Percentiles rank a stretch among this genome's conserved stretches.
Conservation (phyloP, 2,797 vertebrate species). For the Acanthis flammea region DNA sequence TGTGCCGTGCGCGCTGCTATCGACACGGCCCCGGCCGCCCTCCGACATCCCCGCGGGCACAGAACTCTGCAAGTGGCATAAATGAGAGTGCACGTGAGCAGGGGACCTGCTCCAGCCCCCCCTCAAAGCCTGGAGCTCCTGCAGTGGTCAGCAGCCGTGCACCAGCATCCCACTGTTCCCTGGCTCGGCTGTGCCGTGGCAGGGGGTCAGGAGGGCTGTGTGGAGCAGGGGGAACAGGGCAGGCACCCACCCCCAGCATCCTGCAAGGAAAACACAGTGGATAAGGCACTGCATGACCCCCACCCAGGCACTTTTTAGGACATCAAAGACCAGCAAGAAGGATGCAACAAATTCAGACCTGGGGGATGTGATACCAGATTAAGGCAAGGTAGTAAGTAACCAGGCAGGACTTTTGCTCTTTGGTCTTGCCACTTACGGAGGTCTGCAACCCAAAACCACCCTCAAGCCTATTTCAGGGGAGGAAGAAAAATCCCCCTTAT, state of each 20-base stretch:
- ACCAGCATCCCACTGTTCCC: neutral
- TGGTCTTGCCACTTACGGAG: neutral
- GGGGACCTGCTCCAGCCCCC: neutral
- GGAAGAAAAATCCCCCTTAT: neutral
- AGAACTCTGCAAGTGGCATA: neutral
- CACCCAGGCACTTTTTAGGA: neutral
- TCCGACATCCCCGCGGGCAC: neutral
- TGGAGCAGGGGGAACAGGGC: accelerated
- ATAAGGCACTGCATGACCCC: accelerated
- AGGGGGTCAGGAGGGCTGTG: accelerated
- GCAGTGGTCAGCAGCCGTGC: accelerated
- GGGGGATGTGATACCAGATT: neutral
- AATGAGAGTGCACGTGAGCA: neutral
- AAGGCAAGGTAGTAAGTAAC: neutral
- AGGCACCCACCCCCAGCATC: neutral
- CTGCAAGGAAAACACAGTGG: accelerated
- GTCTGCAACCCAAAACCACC: neutral
- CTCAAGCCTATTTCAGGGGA: neutral
- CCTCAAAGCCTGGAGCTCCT: neutral
- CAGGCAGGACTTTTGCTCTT: neutral
- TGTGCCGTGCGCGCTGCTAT: neutral
- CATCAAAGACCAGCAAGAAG: neutral
- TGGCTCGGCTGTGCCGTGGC: accelerated
- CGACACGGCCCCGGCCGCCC: conserved; percentile 26
- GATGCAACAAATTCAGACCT: neutral